Evolutionary conservation across 2,888 invertebrate species (phyloP), one percentile per base, ranked within the genome.

Genomic region (Tipula confusa): DNA sequence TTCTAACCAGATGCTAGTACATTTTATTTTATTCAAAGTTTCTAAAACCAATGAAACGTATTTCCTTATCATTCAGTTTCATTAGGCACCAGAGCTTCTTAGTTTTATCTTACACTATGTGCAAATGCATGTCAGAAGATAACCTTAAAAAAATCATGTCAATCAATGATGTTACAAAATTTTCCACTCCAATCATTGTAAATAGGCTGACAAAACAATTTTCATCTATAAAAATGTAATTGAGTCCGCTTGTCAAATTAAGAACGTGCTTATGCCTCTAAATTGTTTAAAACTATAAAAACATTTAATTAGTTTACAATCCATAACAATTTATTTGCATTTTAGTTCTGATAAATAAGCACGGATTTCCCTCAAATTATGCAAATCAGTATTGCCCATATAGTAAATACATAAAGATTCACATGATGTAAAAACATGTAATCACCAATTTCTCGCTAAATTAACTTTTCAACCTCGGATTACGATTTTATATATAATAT

Each of bases 311-410:
- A 64, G 24, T 24, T 64, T 24, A 64, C 64, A 24, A 48, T 48
- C 64, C 18, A 64, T 24, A 64, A 64, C 9, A 64, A 64, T 64
- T 24, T 48, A 9, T 24, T 64, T 64, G 64, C 9, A 64, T 24
- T 11, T 64, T 9, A 24, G 24, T 24, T 18, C 9, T 2, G 64
- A 64, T 64, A 64, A 64, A n/a, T n/a, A 18, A 64, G 64, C 64
- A 64, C 64, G 64, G 64, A 64, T 64, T 64, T 64, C 64, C 64
- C 24, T 64, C 64, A 24, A 24, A 64, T 64, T 64, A 64, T 64
- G 64, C 64, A 64, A 64, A 64, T 64, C 24, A 2, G 3, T 24
- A 24, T 64, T 64, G 64, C 64, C 18, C 64, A 18, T 64, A 64
- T 43, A 43, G n/a, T 43, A 43, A 15, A 43, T n/a, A n/a, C n/a